Conservation (phyloP, 2,113 vertebrate genomes). For the Lipophrys pholis region DNA sequence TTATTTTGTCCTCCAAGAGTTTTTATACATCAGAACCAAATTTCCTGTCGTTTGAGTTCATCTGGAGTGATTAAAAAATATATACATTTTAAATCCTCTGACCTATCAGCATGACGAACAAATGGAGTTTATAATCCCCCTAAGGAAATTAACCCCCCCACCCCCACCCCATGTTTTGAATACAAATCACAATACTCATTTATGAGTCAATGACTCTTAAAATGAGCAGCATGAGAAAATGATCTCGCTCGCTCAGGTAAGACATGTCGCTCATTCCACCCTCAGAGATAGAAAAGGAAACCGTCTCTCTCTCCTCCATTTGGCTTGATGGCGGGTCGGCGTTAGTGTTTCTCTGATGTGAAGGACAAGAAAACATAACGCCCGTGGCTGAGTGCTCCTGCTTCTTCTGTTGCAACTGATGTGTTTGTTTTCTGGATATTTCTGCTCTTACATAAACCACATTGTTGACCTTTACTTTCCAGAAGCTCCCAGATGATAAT, state of each 20-base stretch:
- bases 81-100: constrained; percentile 44
- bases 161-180: constrained; percentile 21
- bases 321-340: neutral
- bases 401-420: neutral
- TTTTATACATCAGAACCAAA: constrained; percentile 5
- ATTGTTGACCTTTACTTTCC: constrained; percentile 10
- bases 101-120: constrained; percentile 35
- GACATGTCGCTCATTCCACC: neutral
- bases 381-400: constrained; percentile 7
- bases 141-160: constrained; percentile 45
- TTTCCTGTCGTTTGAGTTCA: neutral
- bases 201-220: constrained; percentile 17
- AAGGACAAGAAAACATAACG: constrained; percentile 14
- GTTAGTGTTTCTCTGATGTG: constrained; percentile 8
- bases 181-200: constrained; percentile 4
- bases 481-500: constrained; percentile 4
- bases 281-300: neutral
- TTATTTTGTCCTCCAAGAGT: constrained; percentile 1
- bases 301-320: neutral
- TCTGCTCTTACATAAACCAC: constrained; percentile 38
- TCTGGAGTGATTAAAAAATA: constrained; percentile 9
- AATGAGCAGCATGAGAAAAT: constrained; percentile 22
- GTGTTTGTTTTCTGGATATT: constrained; percentile 25
- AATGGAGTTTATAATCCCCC: constrained; percentile 45
- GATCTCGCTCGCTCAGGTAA: neutral